A percentile compares a stretch with the other conserved stretches of the same genome.
phyloP scores from a whole-genome alignment of 2,113 vertebrate species.

The Sturnus vulgaris region DNA sequence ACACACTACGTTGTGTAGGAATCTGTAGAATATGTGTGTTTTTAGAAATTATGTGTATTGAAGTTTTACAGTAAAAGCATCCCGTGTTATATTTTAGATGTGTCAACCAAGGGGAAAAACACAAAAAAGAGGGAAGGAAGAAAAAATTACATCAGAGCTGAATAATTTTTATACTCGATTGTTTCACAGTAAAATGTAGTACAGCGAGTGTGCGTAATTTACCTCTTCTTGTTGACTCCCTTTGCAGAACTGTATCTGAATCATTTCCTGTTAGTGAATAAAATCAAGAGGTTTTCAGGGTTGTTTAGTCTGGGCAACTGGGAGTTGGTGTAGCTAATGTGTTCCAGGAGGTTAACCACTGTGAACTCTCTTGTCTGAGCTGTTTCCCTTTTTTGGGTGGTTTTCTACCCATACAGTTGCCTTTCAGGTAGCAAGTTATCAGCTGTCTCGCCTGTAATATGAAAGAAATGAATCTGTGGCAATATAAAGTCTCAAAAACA shows the following conservation, averaged over 20 bases:
- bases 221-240: constrained; percentile 49
- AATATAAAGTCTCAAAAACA: not conserved
- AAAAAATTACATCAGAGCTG: not conserved
- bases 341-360: constrained; percentile 64
- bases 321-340: constrained; percentile 63
- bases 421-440: constrained; percentile 47
- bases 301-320: constrained; percentile 72
- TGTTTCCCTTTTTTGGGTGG: constrained; percentile 46
- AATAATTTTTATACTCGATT: not conserved
- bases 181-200: not conserved
- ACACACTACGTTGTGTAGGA: not conserved
- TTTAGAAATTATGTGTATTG: not conserved
- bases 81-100: not conserved
- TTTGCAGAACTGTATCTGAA: constrained; percentile 59
- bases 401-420: not conserved
- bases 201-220: not conserved
- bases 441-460: not conserved
- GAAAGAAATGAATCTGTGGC: constrained; percentile 4
- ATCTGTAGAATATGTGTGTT: not conserved
- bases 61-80: not conserved
- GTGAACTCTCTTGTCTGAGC: constrained; percentile 61
- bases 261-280: constrained; percentile 67
- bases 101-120: not conserved
- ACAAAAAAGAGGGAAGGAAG: not conserved
- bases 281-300: constrained; percentile 45